Evolutionary conservation across 2,888 invertebrate species (phyloP).

Genomic region (Anagyrus pseudococci): DNA sequence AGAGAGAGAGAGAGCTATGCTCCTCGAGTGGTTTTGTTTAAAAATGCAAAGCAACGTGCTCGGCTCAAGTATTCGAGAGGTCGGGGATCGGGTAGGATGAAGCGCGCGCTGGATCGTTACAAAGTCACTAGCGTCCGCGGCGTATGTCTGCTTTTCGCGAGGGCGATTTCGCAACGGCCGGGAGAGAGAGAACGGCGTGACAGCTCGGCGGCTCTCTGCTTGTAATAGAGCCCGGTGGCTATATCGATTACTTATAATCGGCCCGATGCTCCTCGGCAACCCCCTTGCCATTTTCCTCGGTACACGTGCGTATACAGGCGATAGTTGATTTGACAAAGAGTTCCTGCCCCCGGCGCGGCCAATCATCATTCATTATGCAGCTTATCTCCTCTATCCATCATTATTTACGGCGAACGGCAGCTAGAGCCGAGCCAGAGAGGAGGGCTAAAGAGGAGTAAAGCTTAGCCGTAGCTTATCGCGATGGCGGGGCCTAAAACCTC

Average conservation of each 20-base stretch:
- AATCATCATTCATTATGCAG: conserved; percentile 16
- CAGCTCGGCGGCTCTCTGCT: too few species aligned
- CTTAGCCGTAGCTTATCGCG: conserved; percentile 13
- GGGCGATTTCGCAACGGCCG: not conserved
- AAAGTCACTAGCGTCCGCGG: not conserved
- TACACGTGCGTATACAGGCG: too few species aligned
- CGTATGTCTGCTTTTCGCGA: not conserved
- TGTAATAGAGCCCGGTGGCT: not conserved
- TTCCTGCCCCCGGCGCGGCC: not conserved
- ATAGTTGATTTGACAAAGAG: not conserved
- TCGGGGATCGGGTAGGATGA: too few species aligned
- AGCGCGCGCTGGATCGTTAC: not conserved
- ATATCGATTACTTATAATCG: conserved; percentile 6
- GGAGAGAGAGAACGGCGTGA: not conserved
- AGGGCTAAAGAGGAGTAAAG: not conserved
- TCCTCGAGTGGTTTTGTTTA: not conserved
- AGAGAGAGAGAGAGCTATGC: not conserved
- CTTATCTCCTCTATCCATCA: conserved; percentile 19
- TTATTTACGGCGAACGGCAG: conserved; percentile 15
- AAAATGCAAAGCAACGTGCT: not conserved
- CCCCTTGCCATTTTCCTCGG: not conserved
- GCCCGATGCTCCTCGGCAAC: not conserved
- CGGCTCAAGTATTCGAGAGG: not conserved
- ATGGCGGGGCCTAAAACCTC: conserved; percentile 15
- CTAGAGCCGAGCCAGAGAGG: conserved; percentile 1